Base-by-base conservation (phyloP, 2,888 invertebrate species). In the Dicranocentrus wangi region DNA sequence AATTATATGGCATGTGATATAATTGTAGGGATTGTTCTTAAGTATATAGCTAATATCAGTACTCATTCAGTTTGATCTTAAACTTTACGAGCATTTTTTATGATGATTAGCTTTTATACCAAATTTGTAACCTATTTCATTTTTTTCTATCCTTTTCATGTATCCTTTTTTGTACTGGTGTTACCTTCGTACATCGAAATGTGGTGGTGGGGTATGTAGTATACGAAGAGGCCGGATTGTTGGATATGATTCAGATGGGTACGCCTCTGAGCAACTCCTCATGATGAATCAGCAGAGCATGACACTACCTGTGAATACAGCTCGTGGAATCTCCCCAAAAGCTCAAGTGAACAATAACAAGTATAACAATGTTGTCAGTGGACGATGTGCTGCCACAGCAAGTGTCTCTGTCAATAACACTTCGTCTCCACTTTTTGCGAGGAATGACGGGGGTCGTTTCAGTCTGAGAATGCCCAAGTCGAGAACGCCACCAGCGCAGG, bases 361-460 rank as follows among this genome's bases (percentile, higher is more conserved):
- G n/a, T 8, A 3, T 32, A 63, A 27, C 7, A 58, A 71, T 15
- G 61, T 47, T 53, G 69, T 78, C 60, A 65, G 77, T 27, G 63
- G 43, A 3, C 60, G 60, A 27, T 2, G 28, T 17, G 60, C 28
- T 28, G n/a, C 2, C 25, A 32, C 61, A 17, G 28, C 17, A 19
- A 10, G 10, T 8, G 17, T 8, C 51, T 17, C 47, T 47, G 66
- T 66, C 51, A 43, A 42, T 19, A 53, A 43, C n/a, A 43, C 76
- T 28, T 60, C 78, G 19, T 27, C 70, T 65, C 43, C 75, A 28
- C 53, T 75, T 63, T 90, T 92, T 87, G 90, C 91, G 7, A 89
- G 93, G 85, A 91, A 90, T 23, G 93, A 93, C 87, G 91, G 91
- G 79, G 91, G 94, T 32, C 89, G 93, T 84, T 91, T 91, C 86